Base-by-base conservation (phyloP, 1,140 invertebrate genomes). In the Drosophila nigromelanica region DNA sequence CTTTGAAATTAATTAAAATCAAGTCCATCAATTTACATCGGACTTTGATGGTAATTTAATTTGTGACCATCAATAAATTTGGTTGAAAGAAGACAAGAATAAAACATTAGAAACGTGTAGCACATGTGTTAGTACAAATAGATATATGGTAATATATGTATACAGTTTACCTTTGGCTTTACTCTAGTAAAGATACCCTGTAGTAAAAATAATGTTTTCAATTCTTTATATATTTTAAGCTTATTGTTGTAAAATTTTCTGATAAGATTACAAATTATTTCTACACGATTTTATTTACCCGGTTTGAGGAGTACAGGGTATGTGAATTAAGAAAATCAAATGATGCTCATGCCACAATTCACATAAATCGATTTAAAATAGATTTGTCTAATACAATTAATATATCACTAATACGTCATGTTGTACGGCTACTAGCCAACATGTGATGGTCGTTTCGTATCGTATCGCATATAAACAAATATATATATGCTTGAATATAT, bases 351-450 rank as follows among this genome's bases (percentile, higher is more conserved):
- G 35, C 12, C 62, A 61, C 50, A 64, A 56, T 73, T 64, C 68
- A 45, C 58, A 47, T 62, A 69, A 73, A 72, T 78, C 74, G 66
- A 77, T 80, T 81, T 66, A 64, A 75, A 78, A 79, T 47, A 68
- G 76, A 79, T 76, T 76, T 82, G 80, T 83, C 79, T 60, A 48
- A 39, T n/a, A 37, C 35, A 45, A 58, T 58, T 50, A 62, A 55
- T 60, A 59, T 59, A 81, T 81, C 69, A 64, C 67, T 64, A 27
- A 75, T 74, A 81, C 74, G 79, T 74, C 79, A 81, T 43, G 77
- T 66, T 45, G 61, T 59, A 78, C 61, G 33, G 27, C 48, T 7
- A 35, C 6, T 18, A 39, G n/a, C 54, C 61, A 77, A 24, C 76
- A 85, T 79, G 73, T 85, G 80, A 76, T 77, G 55, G 18, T 21